Percentiles rank a stretch among this genome's conserved stretches.
These are phyloP conservation scores for Drosophila leontia DNA, from an alignment of 1,140 invertebrate genomes.

Conservation along the genomic window DNA sequence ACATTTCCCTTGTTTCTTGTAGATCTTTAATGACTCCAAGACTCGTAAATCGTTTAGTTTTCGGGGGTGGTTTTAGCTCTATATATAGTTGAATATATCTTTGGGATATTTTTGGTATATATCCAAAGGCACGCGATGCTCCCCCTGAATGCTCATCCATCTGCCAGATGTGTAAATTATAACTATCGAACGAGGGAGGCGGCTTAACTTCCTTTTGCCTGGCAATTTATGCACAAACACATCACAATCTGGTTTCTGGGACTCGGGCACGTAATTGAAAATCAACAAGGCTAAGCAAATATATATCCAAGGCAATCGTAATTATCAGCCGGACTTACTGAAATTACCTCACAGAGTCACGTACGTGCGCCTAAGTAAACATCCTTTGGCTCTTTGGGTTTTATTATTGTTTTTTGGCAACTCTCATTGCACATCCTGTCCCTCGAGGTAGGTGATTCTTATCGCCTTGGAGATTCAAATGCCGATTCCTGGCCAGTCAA, in stretches of 20 bases:
- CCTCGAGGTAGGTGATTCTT: constrained; percentile 47
- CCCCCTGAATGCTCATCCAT: constrained; percentile 15
- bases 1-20: constrained; percentile 34
- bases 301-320: constrained; percentile 61
- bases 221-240: constrained; percentile 63
- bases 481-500: constrained; percentile 48
- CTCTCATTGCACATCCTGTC: constrained; percentile 64
- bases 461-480: constrained; percentile 57
- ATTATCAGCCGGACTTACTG: constrained; percentile 43
- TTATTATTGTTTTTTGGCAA: constrained; percentile 56
- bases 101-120: constrained; percentile 61
- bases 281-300: constrained; percentile 73
- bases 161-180: constrained; percentile 53
- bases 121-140: constrained; percentile 58
- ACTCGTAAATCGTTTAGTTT: constrained; percentile 74
- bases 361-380: constrained; percentile 74
- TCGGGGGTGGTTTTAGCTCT: constrained; percentile 40
- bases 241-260: constrained; percentile 37
- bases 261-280: constrained; percentile 67
- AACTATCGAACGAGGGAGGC: constrained; percentile 39
- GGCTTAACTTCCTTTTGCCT: constrained; percentile 52
- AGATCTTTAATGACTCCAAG: constrained; percentile 58
- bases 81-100: constrained; percentile 58
- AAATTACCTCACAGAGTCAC: constrained; percentile 70
- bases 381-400: constrained; percentile 48